Evolutionary conservation across 2,888 invertebrate genomes (phyloP), one percentile per base, ranked within the genome.

Genomic region (Cephus pygmeus): DNA sequence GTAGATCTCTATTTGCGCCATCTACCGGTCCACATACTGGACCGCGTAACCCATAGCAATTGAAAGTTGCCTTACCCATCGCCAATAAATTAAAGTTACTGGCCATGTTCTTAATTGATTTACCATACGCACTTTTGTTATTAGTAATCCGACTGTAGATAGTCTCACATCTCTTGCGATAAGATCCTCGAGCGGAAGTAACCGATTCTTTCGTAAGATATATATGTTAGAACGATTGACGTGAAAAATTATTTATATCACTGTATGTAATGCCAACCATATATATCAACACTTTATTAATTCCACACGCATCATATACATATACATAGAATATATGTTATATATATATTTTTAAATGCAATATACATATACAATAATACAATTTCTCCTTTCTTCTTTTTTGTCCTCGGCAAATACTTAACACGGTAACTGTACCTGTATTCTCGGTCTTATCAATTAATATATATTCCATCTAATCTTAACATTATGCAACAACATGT

Each of bases 211-310:
- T 23, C 15, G 6, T 23, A 23, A 6, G 0, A 23, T 9, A 40
- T 6, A 6, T 15, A 23, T 1, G 1, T 15, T 23, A 23, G 40
- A 40, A 9, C 1, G 40, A 40, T 23, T 6, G 23, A 23, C 1
- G 23, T 40, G 15, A 6, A 40, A 40, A 15, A 40, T 40, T 40
- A 23, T 23, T 40, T 40, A 15, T 15, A 6, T 23, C 23, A 23
- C 15, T 40, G 6, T 40, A 40, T 23, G 74, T 83, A 84, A 84
- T 80, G 79, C 87, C 84, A 87, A 88, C 86, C 88, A 87, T 85
- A 85, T 40, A 40, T 89, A 87, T 85, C 87, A 88, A 88, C 88
- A 88, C 86, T 89, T 90, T 88, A 89, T 89, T 88, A 83, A 86
- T 87, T 87, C 84, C 83, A 89, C 87, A 87, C 85, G 82, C 83